Base-by-base conservation (phyloP, 2,113 vertebrate species). In the Rana temporaria region DNA sequence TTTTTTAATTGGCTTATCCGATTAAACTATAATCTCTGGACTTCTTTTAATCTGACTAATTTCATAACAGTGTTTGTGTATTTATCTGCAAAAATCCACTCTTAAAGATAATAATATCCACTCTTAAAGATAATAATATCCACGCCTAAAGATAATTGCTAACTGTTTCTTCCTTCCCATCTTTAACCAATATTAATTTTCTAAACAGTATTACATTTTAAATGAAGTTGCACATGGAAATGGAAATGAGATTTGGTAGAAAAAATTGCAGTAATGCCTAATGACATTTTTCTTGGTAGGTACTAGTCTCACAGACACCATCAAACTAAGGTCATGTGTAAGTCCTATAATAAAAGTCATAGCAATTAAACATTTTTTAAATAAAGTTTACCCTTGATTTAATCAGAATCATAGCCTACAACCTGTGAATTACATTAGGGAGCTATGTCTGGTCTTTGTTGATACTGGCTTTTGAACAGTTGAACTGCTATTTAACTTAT, bases 1-100 rank as follows among this genome's bases (percentile, higher is more conserved):
- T 56, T 72, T 72, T 72, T 53, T 72, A 72, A 73, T 73, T 73
- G 52, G 53, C 24, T 57, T 73, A 57, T 57, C 73, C 4, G 34
- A 63, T 16, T 76, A 76, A 24, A 76, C n/a, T 60, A 62, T 60
- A 42, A 75, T 62, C 30, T 20, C 19, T 42, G 18, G 20, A 32
- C 30, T 60, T 60, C 53, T 15, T 24, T n/a, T 57, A 73, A 56
- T 53, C 68, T 48, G 12, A 48, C 42, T 26, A 26, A 77, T 77
- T 53, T 78, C 24, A 19, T 65, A 64, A 42, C 22, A 8, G 20
- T 32, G 38, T 69, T 69, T 12, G 48, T 20, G 32, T 48, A n/a
- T 69, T 69, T 19, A 48, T 69, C 66, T 69, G 19, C 20, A 69
- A 8, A 69, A 69, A 69, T 69, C 18, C 38, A 52, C 67, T 69